Conservation (phyloP, 2,113 vertebrate species). For the Xyrauchen texanus region DNA sequence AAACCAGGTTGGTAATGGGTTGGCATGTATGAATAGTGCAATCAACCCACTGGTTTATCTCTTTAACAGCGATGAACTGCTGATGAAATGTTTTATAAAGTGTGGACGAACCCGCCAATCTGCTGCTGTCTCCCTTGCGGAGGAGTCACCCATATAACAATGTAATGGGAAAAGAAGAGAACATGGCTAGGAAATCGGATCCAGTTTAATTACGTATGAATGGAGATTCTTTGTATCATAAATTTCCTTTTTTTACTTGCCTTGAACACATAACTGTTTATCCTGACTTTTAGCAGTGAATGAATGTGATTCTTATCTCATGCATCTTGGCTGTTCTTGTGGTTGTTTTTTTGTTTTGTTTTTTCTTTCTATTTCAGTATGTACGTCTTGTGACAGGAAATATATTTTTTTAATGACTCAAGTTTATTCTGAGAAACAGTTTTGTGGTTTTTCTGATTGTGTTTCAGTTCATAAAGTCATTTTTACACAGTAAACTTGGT, state of each 20-base stretch:
- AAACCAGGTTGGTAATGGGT: slow-evolving; percentile 75
- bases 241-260: not conserved
- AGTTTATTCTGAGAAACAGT: not conserved
- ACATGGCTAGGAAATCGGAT: not conserved
- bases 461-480: too few species aligned
- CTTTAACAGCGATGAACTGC: slow-evolving; percentile 43
- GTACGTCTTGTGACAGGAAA: not conserved
- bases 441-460: too few species aligned
- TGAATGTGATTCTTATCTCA: not conserved
- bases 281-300: not conserved
- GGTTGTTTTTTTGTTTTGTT: too few species aligned
- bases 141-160: too few species aligned
- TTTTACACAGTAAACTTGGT: too few species aligned
- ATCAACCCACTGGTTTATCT: slow-evolving; percentile 82
- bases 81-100: slow-evolving; percentile 18
- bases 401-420: not conserved
- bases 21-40: slow-evolving; percentile 80
- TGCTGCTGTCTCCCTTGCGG: too few species aligned
- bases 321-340: not conserved
- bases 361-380: not conserved
- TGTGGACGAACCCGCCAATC: not conserved
- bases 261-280: too few species aligned
- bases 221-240: not conserved
- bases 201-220: not conserved
- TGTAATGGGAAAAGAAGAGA: not conserved